Evolutionary conservation across 1,140 invertebrate species (phyloP).

Genomic region (Diachasma alloeum): DNA sequence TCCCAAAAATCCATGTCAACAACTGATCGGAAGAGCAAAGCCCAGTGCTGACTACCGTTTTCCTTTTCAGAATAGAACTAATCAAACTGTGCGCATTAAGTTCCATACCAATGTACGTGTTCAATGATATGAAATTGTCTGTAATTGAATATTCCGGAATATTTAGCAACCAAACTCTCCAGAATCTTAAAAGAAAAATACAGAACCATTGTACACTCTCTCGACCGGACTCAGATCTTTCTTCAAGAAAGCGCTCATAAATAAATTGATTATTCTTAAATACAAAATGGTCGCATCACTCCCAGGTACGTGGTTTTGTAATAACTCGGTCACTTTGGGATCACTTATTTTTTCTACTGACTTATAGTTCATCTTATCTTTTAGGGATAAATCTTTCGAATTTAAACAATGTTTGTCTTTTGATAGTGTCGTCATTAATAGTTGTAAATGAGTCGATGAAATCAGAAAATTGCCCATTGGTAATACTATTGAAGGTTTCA

Average conservation of each 20-base stretch:
- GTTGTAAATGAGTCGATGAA: conserved; percentile 16
- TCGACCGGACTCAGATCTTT: neutral
- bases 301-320: neutral
- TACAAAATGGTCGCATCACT: conserved; percentile 10
- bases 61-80: conserved; percentile 11
- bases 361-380: conserved; percentile 23
- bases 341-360: conserved; percentile 21
- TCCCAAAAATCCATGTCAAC: conserved; percentile 21
- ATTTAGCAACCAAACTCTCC: conserved; percentile 11
- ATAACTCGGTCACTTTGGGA: conserved; percentile 3
- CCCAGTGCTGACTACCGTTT: neutral
- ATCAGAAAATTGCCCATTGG: conserved; percentile 23
- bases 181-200: conserved; percentile 24
- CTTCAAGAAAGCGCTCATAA: neutral
- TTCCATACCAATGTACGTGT: conserved; percentile 25
- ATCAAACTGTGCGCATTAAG: conserved; percentile 29
- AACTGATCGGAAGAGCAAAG: conserved; percentile 11
- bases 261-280: neutral
- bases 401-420: conserved; percentile 23
- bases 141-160: conserved; percentile 8
- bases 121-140: conserved; percentile 20
- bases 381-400: conserved; percentile 4
- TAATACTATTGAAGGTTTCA: conserved; percentile 16
- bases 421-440: conserved; percentile 6
- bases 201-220: conserved; percentile 17